These are phyloP conservation scores for Arvicola amphibius DNA, from an alignment of 2,797 vertebrate species.

Conservation along the genomic window DNA sequence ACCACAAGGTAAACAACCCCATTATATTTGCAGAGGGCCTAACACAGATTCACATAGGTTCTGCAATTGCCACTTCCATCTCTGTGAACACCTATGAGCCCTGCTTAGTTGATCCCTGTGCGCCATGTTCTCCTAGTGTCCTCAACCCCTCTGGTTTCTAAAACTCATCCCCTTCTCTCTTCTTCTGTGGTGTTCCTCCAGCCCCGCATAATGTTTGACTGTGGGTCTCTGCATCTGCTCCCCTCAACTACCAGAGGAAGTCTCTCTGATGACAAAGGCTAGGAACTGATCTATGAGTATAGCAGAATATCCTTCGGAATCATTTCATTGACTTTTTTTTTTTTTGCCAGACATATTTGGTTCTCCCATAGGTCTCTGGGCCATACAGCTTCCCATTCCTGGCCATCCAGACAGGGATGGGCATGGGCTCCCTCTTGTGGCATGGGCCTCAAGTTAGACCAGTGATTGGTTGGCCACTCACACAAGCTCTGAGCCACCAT, in stretches of 20 bases:
- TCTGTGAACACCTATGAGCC: not conserved
- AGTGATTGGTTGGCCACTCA: not conserved
- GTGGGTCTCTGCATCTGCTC: not conserved
- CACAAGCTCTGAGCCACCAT: not conserved
- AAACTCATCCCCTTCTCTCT: not conserved
- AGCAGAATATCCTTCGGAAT: not conserved
- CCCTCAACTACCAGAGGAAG: not conserved
- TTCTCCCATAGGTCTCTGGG: not conserved
- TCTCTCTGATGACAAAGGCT: not conserved
- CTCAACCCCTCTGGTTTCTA: not conserved
- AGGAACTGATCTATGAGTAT: not conserved
- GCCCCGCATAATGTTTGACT: not conserved
- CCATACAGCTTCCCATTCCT: not conserved
- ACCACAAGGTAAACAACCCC: not conserved
- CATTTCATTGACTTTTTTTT: not conserved
- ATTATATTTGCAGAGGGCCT: not conserved
- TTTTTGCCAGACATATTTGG: not conserved
- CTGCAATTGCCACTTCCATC: no score
- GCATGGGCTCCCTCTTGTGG: not conserved
- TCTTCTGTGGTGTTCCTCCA: no score
- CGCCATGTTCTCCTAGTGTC: not conserved
- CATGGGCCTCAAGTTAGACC: not conserved
- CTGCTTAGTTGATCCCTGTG: not conserved
- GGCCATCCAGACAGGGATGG: not conserved
- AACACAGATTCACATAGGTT: not conserved